Percentiles rank a stretch among this genome's conserved stretches.
Conservation (phyloP, 2,113 vertebrate species). For the Anoplopoma fimbria region DNA sequence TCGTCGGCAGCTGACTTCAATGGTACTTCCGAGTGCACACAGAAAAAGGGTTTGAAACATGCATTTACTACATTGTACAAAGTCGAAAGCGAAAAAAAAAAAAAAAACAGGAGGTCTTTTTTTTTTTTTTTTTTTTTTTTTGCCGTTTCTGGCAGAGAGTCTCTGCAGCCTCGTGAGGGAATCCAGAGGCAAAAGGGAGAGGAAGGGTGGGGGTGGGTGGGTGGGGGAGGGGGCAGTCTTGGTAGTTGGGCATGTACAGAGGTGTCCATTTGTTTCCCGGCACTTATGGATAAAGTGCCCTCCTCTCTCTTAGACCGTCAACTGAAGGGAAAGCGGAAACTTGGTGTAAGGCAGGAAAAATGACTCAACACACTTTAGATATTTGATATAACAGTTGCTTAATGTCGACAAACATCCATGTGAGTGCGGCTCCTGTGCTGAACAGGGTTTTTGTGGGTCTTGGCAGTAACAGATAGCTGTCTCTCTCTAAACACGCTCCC, state of each 20-base stretch:
- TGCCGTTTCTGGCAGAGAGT: slow-evolving; percentile 68
- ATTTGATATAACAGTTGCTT: slow-evolving; percentile 68
- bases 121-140: slow-evolving; percentile 41
- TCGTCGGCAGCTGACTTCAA: slow-evolving; percentile 63
- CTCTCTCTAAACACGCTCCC: slow-evolving; percentile 42
- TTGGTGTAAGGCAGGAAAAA: slow-evolving; percentile 83
- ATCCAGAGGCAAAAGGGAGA: slow-evolving; percentile 74
- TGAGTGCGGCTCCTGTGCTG: slow-evolving; percentile 50
- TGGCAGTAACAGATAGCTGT: slow-evolving; percentile 58
- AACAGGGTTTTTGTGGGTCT: slow-evolving; percentile 47
- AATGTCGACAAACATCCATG: slow-evolving; percentile 41
- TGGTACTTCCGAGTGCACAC: slow-evolving; percentile 77
- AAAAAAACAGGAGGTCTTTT: slow-evolving; percentile 62
- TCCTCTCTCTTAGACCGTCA: slow-evolving; percentile 82
- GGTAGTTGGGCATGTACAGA: slow-evolving; percentile 83
- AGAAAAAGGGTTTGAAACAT: slow-evolving; percentile 83
- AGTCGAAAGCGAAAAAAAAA: slow-evolving; percentile 66
- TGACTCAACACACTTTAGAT: slow-evolving; percentile 77
- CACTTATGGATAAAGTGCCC: slow-evolving; percentile 77
- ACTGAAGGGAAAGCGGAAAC: slow-evolving; percentile 86
- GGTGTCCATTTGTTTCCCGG: slow-evolving; percentile 82
- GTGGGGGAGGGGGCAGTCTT: slow-evolving; percentile 64
- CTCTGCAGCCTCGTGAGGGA: slow-evolving; percentile 77
- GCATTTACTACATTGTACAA: slow-evolving; percentile 85
- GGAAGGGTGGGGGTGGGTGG: too few species aligned